Base-by-base conservation (phyloP, 2,797 vertebrate species). In the Sebastes diaconus region DNA sequence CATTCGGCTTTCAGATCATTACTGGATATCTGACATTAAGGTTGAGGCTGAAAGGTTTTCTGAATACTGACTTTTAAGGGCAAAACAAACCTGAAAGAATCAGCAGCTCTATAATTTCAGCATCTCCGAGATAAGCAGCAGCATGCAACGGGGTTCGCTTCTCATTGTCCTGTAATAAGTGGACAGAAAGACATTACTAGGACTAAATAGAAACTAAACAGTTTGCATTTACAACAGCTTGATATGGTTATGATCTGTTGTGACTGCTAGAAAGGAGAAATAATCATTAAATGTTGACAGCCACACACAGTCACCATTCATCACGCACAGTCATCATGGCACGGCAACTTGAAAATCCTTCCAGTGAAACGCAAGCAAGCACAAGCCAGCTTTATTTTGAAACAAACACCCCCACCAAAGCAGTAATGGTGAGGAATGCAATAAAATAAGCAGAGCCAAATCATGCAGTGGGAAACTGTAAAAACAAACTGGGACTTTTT, bases 21-120 rank as follows among this genome's bases (percentile, higher is more conserved):
- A 22, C 57, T 39, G 8, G 52, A 39, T 34, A 13, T n/a, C 39
- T 8, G 20, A 36, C 12, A 11, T 75, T n/a, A 66, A 54, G 73
- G 18, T 14, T 6, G 27, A 67, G n/a, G n/a, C 34, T 4, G 9
- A 36, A 27, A 18, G 13, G 20, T 63, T 64, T 55, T 55, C 25
- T 57, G 12, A 32, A 67, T 30, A 24, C 8, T 29, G 13, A 24
- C 4, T 27, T 32, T 5, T 50, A 50, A 76, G 12, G 39, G n/a
- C 16, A 8, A 85, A 72, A 79, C 79, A 81, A 96, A 99, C 98
- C 98, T 96, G 98, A 99, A 94, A 99, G 96, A 95, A 99, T 97
- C 94, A 99, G 97, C 90, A 99, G 96, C 94, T 99, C 98, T 90
- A 99, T 97, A 91, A 99, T 98, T 96, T 99, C 98, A 91, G 98